Conservation (phyloP, 2,888 invertebrate genomes). For the Drosophila borealis region DNA sequence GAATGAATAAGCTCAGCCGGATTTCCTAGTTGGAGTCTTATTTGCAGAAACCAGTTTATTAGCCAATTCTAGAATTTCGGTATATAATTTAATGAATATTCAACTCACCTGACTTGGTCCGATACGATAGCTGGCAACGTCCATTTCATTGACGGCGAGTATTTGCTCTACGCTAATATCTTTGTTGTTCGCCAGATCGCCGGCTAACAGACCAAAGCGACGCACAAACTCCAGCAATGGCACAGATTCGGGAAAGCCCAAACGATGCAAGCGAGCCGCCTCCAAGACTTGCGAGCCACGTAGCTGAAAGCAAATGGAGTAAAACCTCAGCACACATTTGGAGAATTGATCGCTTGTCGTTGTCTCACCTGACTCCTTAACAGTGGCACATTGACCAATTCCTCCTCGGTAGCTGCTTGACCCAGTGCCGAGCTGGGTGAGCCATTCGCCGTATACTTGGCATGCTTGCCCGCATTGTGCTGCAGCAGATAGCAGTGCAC, state of each 20-base stretch:
- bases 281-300: conserved; percentile 96
- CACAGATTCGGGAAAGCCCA: conserved; percentile 97
- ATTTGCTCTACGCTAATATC: conserved; percentile 91
- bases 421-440: conserved; percentile 81
- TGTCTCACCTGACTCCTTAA: conserved; percentile 91
- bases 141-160: conserved; percentile 92
- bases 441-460: conserved; percentile 81
- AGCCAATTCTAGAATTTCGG: no score
- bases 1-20: no score
- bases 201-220: conserved; percentile 89
- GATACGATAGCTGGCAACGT: conserved; percentile 93
- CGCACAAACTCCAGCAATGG: conserved; percentile 95
- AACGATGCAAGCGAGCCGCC: conserved; percentile 94
- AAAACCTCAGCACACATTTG: conserved; percentile 21
- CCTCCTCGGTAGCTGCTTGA: conserved; percentile 82
- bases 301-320: conserved; percentile 86
- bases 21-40: no score
- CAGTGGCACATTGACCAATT: conserved; percentile 92
- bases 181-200: conserved; percentile 79
- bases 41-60: not conserved
- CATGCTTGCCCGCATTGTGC: conserved; percentile 88
- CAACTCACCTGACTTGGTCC: conserved; percentile 95
- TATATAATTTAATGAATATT: not conserved
- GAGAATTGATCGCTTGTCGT: not conserved
- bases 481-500: conserved; percentile 94